Percentiles rank a stretch among this genome's conserved stretches.
These are phyloP conservation scores for Toxotes chatareus DNA, from an alignment of 2,113 vertebrate genomes.

Conservation along the genomic window DNA sequence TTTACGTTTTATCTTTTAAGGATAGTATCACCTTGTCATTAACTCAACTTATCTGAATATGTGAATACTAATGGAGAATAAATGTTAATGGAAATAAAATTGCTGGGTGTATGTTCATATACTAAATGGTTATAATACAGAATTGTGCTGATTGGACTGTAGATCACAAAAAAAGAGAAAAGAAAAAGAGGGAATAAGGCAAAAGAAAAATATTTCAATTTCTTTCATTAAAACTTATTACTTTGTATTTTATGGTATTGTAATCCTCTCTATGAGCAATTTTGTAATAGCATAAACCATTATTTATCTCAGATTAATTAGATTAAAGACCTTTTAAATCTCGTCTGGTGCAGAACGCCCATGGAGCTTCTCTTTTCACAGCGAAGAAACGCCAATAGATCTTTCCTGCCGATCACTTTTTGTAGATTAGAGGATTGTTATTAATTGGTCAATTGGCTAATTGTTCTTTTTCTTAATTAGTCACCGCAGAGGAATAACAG, in stretches of 20 bases:
- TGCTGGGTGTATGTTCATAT: not conserved
- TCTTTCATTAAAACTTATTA: constrained; percentile 47
- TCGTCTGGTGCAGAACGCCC: constrained; percentile 73
- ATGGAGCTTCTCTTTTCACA: constrained; percentile 78
- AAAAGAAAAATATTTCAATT: constrained; percentile 32
- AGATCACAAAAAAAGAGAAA: not conserved
- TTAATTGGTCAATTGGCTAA: constrained; percentile 84
- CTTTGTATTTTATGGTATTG: constrained; percentile 76
- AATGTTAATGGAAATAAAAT: not conserved
- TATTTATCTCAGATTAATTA: constrained; percentile 85
- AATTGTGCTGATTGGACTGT: constrained; percentile 11
- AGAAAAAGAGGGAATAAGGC: constrained; percentile 20
- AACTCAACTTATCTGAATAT: not conserved
- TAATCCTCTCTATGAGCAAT: constrained; percentile 80
- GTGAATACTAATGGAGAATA: constrained; percentile 1
- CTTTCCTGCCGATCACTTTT: constrained; percentile 72
- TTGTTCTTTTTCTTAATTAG: constrained; percentile 81
- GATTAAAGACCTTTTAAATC: constrained; percentile 83
- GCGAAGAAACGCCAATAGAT: constrained; percentile 70
- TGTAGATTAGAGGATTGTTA: constrained; percentile 83
- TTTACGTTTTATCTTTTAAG: not conserved
- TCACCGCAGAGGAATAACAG: constrained; percentile 63
- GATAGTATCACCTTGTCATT: not conserved
- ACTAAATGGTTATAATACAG: not conserved
- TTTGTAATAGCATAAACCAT: constrained; percentile 77